Base-by-base conservation (phyloP, 2,113 vertebrate species). In the Psilopsiagon aymara region DNA sequence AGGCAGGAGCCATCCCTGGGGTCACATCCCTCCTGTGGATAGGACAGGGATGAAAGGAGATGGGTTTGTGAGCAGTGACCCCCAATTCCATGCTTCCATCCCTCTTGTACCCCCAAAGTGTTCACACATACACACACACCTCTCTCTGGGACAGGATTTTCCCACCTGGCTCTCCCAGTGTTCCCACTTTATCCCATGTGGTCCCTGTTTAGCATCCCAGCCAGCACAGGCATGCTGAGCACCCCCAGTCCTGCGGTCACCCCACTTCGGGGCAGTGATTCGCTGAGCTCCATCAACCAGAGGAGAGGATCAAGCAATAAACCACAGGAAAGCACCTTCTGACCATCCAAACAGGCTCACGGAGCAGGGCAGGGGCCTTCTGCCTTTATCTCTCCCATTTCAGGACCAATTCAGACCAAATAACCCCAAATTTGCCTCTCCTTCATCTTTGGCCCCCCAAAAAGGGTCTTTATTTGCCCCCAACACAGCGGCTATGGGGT, bases 401-500 rank as follows among this genome's bases (percentile, higher is more conserved):
- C 86, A n/a, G 33, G 77, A 27, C 53, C 71, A 69, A 93, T 87
- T 94, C 69, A 51, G 75, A 63, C 60, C 24, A 82, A 68, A 31
- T 31, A 77, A 93, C 27, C 4, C 46, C 90, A 81, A 93, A 90
- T 31, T 86, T 81, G 49, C 52, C 1, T 1, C 59, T 33, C 73
- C 95, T 94, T 94, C 87, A 96, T 89, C 78, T 29, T 21, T 25
- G 15, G 3, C 27, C 67, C 39, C 39, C 44, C n/a, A 1, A 10
- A 24, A 59, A 59, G 14, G 11, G n/a, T 11, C 35, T 64, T 60
- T 55, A 17, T 66, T 49, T 78, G 73, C 60, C 68, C 71, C 60
- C 37, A 18, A 2, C 0, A 0, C 52, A 2, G 78, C 0, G 11
- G 19, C 8, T 6, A 17, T 0, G 5, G 57, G 53, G 25, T 3